A percentile compares a stretch with the other conserved stretches of the same genome.
These are phyloP conservation scores for Siderastrea siderea DNA, from an alignment of 92 coral and sea anemone species.

Conservation along the genomic window DNA sequence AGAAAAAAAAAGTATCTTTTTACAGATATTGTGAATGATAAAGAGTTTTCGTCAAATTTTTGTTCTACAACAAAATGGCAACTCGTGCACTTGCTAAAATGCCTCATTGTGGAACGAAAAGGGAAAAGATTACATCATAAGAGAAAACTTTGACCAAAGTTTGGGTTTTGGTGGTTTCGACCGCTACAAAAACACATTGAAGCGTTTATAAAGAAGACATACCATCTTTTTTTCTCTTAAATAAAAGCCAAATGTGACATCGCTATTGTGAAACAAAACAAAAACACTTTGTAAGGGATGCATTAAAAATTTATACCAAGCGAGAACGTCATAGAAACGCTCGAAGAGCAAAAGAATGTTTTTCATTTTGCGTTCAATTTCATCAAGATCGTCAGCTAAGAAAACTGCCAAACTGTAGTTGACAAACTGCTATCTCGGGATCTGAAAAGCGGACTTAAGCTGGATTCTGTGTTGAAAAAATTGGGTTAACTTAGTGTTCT, in stretches of 20 bases:
- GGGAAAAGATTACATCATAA: not conserved
- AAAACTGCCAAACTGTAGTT: not conserved
- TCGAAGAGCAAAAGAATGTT: slow-evolving; percentile 30
- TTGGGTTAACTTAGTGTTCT: not conserved
- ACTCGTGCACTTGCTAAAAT: slow-evolving; percentile 2
- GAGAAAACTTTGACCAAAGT: not conserved
- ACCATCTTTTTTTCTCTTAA: not conserved
- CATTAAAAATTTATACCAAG: slow-evolving; percentile 42
- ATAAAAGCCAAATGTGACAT: slow-evolving; percentile 13
- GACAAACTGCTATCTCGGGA: not conserved
- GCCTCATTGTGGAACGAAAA: not conserved
- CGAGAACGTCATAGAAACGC: slow-evolving; percentile 24
- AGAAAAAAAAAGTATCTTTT: too few relatives aligned
- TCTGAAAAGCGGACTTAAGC: not conserved
- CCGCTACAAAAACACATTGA: not conserved
- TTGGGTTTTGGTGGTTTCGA: not conserved
- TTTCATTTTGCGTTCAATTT: not conserved
- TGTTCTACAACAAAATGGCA: not conserved
- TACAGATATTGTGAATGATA: too few relatives aligned
- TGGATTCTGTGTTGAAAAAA: not conserved
- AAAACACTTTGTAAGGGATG: slow-evolving; percentile 11
- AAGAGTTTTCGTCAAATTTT: not conserved
- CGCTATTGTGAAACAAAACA: slow-evolving; percentile 15
- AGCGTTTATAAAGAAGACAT: not conserved
- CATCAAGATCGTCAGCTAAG: not conserved